Evolutionary conservation across 2,797 vertebrate species (phyloP).

Genomic region (Micrastur ruficollis): DNA sequence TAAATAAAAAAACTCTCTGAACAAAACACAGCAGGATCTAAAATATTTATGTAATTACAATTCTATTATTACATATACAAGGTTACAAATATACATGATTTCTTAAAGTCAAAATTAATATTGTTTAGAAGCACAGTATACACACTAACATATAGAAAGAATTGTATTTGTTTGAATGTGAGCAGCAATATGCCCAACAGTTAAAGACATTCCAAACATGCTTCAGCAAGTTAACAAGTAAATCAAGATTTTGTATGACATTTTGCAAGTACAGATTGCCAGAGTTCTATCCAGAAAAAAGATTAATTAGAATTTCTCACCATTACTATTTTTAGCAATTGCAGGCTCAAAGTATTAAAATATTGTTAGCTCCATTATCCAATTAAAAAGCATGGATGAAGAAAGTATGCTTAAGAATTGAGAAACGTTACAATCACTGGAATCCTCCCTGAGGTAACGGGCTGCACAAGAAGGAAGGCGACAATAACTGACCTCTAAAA

Average conservation of each 20-base stretch:
- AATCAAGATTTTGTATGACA: background rate
- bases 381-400: background rate
- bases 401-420: background rate
- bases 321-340: background rate
- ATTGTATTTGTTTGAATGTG: background rate
- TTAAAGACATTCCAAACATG: background rate
- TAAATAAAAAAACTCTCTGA: background rate
- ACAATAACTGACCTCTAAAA: background rate
- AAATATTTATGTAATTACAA: background rate
- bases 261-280: background rate
- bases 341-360: background rate
- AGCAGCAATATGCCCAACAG: background rate
- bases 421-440: fast-evolving
- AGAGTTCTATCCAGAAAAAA: background rate
- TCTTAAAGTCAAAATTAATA: background rate
- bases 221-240: background rate
- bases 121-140: background rate
- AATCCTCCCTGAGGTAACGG: background rate
- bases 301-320: background rate
- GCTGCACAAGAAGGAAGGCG: background rate
- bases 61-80: background rate
- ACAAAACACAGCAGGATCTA: background rate
- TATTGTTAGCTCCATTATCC: background rate
- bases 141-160: background rate
- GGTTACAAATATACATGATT: background rate